Conservation (phyloP, 2,797 vertebrate genomes). For the Lagodon rhomboides region DNA sequence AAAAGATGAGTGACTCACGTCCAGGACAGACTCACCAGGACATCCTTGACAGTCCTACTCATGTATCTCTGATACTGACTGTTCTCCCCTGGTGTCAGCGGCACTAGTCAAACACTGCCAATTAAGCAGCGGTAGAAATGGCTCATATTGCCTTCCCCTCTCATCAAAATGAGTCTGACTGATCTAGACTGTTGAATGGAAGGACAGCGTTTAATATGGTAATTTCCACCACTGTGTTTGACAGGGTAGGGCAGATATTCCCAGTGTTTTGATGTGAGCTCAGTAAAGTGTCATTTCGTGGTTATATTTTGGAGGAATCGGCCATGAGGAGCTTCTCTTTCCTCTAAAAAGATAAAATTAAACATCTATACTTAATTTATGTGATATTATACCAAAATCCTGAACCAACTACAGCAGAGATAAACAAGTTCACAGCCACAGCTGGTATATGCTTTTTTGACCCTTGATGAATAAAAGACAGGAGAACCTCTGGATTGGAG, state of each 20-base stretch:
- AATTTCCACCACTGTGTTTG: slow-evolving; percentile 45
- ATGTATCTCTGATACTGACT: slow-evolving; percentile 50
- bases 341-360: slow-evolving; percentile 30
- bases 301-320: not conserved
- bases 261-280: slow-evolving; percentile 36
- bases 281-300: slow-evolving; percentile 20
- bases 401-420: slow-evolving; percentile 35
- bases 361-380: slow-evolving; percentile 25
- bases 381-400: slow-evolving; percentile 11
- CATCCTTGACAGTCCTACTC: slow-evolving; percentile 36
- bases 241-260: slow-evolving; percentile 27
- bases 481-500: slow-evolving; percentile 45
- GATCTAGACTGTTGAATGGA: slow-evolving; percentile 45
- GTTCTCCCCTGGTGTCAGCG: slow-evolving; percentile 45
- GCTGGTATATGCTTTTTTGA: slow-evolving; percentile 49
- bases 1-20: slow-evolving; percentile 32
- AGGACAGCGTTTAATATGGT: slow-evolving; percentile 51
- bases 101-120: slow-evolving; percentile 60
- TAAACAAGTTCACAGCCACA: slow-evolving; percentile 30
- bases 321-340: slow-evolving; percentile 22
- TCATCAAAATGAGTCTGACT: slow-evolving; percentile 51
- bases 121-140: slow-evolving; percentile 60
- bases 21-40: slow-evolving; percentile 16
- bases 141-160: slow-evolving; percentile 46
- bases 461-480: slow-evolving; percentile 47